phyloP scores from a whole-genome alignment of 2,797 vertebrate genomes.

The Alosa sapidissima region DNA sequence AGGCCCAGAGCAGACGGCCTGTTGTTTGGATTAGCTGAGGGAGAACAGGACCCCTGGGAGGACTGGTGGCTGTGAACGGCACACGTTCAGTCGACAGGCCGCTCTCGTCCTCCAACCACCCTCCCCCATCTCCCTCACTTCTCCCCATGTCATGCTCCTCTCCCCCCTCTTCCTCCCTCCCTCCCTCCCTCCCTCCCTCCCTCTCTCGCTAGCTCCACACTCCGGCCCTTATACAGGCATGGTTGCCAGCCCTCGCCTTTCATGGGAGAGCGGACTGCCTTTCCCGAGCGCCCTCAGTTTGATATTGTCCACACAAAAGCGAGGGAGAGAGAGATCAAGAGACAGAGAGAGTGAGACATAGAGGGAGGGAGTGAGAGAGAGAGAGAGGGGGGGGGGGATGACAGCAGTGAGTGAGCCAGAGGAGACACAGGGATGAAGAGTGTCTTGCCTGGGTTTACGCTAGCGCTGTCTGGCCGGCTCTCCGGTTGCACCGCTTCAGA shows the following conservation, averaged over 20 bases:
- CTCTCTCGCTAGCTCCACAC: constrained; percentile 28
- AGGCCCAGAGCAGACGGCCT: constrained; percentile 66
- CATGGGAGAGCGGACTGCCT: constrained; percentile 71
- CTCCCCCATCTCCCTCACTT: constrained; percentile 29
- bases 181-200: neutral
- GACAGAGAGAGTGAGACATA: constrained; percentile 26
- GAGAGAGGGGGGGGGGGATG: neutral
- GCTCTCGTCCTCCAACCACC: constrained; percentile 40
- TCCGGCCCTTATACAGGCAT: constrained; percentile 80
- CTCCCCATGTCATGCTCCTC: constrained; percentile 33
- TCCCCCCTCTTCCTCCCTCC: constrained; percentile 22
- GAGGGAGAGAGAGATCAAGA: neutral
- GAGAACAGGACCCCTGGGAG: constrained; percentile 59
- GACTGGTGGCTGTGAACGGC: constrained; percentile 61
- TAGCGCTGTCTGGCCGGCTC: neutral
- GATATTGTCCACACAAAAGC: neutral
- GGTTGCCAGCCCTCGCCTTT: constrained; percentile 73
- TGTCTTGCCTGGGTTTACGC: neutral
- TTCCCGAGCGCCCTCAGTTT: constrained; percentile 56
- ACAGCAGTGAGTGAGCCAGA: constrained; percentile 31
- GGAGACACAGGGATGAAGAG: neutral
- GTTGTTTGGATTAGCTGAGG: constrained; percentile 80
- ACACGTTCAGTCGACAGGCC: constrained; percentile 64
- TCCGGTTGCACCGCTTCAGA: neutral
- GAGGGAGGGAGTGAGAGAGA: constrained; percentile 10